Evolutionary conservation across 2,888 invertebrate species (phyloP).

Genomic region (Augiades crinisus): DNA sequence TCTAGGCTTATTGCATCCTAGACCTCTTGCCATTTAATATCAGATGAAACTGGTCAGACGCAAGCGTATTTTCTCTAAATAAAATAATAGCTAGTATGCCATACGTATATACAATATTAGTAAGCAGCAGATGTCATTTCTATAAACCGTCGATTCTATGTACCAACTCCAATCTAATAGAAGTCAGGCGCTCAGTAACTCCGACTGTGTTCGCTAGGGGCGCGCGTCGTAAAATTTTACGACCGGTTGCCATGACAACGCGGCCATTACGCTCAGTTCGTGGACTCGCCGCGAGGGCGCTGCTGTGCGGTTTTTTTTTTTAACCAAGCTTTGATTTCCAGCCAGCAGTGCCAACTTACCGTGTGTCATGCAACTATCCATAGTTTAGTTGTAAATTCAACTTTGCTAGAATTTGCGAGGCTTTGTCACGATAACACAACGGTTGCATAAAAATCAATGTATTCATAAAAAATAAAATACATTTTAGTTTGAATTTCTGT

Average conservation of each 20-base stretch:
- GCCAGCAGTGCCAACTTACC: not conserved
- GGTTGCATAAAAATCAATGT: too few relatives aligned
- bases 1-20: too few relatives aligned
- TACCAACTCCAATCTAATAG: slow-evolving; percentile 37
- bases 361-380: slow-evolving; percentile 18
- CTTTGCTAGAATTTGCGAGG: not conserved
- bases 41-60: too few relatives aligned
- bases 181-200: slow-evolving; percentile 46
- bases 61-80: too few relatives aligned
- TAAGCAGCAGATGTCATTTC: slow-evolving; percentile 2
- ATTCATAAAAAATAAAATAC: too few relatives aligned
- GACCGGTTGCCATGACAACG: slow-evolving; percentile 66
- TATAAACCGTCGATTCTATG: not conserved
- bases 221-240: slow-evolving; percentile 73
- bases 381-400: slow-evolving; percentile 21
- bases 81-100: too few relatives aligned
- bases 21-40: too few relatives aligned
- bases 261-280: slow-evolving; percentile 60
- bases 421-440: too few relatives aligned
- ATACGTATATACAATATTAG: too few relatives aligned
- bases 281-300: slow-evolving; percentile 33
- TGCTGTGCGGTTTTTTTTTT: slow-evolving; percentile 19
- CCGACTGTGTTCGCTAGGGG: slow-evolving; percentile 53
- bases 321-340: slow-evolving; percentile 15
- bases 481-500: too few relatives aligned